Percentiles rank a stretch among this genome's conserved stretches.
phyloP scores from a whole-genome alignment of 2,113 vertebrate genomes.

The Megaleporinus macrocephalus region DNA sequence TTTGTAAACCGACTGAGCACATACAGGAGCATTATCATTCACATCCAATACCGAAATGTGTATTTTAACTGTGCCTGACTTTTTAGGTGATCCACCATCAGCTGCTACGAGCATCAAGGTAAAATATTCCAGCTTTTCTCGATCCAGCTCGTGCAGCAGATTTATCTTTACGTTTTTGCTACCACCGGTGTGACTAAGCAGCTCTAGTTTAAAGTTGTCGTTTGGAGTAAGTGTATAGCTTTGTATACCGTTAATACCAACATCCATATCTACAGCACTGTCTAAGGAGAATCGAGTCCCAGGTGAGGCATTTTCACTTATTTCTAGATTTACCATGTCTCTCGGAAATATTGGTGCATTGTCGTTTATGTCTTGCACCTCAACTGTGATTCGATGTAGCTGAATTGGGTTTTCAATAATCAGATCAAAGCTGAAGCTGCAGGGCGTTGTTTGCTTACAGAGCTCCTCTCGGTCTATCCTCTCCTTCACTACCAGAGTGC shows the following conservation, averaged over 20 bases:
- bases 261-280: slow-evolving; percentile 72
- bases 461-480: slow-evolving; percentile 66
- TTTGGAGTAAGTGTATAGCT: slow-evolving; percentile 69
- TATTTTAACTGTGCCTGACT: slow-evolving; percentile 66
- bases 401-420: slow-evolving; percentile 71
- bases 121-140: slow-evolving; percentile 67
- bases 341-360: slow-evolving; percentile 64
- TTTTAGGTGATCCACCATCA: slow-evolving; percentile 72
- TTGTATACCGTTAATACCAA: slow-evolving; percentile 72
- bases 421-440: slow-evolving; percentile 72
- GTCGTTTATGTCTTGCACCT: slow-evolving; percentile 56
- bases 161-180: slow-evolving; percentile 71
- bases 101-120: slow-evolving; percentile 53
- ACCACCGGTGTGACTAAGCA: slow-evolving; percentile 55
- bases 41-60: slow-evolving; percentile 65
- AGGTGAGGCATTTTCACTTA: slow-evolving; percentile 67
- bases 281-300: slow-evolving; percentile 69
- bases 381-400: slow-evolving; percentile 63
- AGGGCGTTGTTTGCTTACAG: slow-evolving; percentile 56
- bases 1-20: slow-evolving; percentile 66
- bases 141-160: slow-evolving; percentile 69
- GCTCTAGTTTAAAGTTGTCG: slow-evolving; percentile 68
- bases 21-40: slow-evolving; percentile 76
- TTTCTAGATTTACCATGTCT: slow-evolving; percentile 67
- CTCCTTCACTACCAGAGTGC: slow-evolving; percentile 59